Evolutionary conservation across 2,113 vertebrate species (phyloP), one percentile per base, ranked within the genome.

Genomic region (Gobiocypris rarus): DNA sequence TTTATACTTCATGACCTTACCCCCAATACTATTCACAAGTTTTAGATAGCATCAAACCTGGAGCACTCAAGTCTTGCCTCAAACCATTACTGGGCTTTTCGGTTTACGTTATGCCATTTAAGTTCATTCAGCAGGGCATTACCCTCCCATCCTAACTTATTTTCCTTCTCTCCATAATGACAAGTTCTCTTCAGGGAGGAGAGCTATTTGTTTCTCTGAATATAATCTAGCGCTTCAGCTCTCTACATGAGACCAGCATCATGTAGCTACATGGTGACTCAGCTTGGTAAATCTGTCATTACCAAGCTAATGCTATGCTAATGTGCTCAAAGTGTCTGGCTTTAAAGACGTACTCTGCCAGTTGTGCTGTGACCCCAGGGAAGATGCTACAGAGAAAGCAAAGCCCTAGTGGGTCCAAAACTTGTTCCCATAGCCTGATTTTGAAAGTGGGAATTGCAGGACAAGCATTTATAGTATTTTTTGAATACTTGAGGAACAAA

Each of bases 261-360:
- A 93, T 93, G 94, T 91, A 93, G 90, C 92, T 93, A 93, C 94
- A 93, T 75, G 91, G 92, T 94, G 93, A 95, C 92, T 95, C 93
- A 94, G 88, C 82, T 91, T 91, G 89, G 93, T 95, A 94, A 95
- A 93, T 93, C 93, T 90, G 84, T 95, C 94, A 95, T 95, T 95
- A 95, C 90, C 71, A 83, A 52, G 65, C 61, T 82, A 70, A 82
- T 82, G 61, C 79, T 82, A 82, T 70, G 92, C 93, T 95, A 94
- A 95, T 94, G 91, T 90, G 89, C 89, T 90, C 87, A 92, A 89
- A 88, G 89, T 91, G 90, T 93, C 88, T 87, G 79, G 61, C 28
- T 56, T 82, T 70, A 70, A 34, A 70, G 45, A 56, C 13, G 28
- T 70, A 50, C 45, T 38, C 45, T 82, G 79, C 48, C 28, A 70